Evolutionary conservation across 2,888 invertebrate genomes (phyloP), one percentile per base, ranked within the genome.

Genomic region (Sminthurinus aureus): DNA sequence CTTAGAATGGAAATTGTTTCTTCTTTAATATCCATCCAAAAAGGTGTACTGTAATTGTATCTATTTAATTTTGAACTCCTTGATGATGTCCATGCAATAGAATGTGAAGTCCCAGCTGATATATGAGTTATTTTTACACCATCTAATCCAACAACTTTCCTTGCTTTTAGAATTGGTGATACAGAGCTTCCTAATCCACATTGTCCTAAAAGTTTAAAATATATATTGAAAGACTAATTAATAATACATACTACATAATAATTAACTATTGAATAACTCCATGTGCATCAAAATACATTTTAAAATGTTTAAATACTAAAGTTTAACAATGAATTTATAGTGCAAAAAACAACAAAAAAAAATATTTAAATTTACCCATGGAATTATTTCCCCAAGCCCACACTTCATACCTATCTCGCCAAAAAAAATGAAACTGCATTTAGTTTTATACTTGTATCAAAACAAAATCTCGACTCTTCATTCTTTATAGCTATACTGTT

Each of bases 21-120:
- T 89, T 93, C 92, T 88, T 93, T 92, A 52, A 93, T 90, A 89
- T 93, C 93, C 83, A 93, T 91, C 90, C 93, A 93, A 89, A 93
- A 93, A 0, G 93, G 93, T 81, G 81, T 58, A 78, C 38, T 80
- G 18, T 69, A 73, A n/a, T 71, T 38, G 26, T 18, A 74, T 74
- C 18, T 24, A 18, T n/a, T 52, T 11, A 79, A 74, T 79, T 73
- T 83, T 51, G 78, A 66, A 79, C 38, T 78, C 18, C 75, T 24
- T 11, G 79, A 58, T 24, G 52, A 90, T 0, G 93, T 93, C 93
- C 93, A 93, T 0, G 93, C 93, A 50, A 93, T 90, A 74, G 93
- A 93, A 89, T 93, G 93, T 0, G 93, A 93, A 0, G 93, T 93
- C 82, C 93, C 93, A 66, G 93, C 93, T 81, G 93, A 93, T 79